Evolutionary conservation across 1,140 invertebrate genomes (phyloP).

Genomic region (Oryzaephilus surinamensis): DNA sequence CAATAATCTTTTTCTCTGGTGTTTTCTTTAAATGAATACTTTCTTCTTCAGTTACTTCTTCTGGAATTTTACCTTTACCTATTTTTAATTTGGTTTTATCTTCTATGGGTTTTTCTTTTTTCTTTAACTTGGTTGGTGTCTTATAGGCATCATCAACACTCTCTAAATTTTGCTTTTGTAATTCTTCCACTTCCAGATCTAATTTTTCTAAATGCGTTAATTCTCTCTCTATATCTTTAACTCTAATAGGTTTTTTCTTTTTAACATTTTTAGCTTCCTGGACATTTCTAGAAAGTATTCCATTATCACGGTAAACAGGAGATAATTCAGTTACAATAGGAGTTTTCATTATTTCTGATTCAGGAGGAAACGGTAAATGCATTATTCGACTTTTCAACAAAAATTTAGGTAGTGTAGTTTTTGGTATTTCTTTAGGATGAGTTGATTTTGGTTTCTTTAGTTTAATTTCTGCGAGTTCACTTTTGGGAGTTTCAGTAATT

Average conservation of each 20-base stretch:
- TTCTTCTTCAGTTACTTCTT: slow-evolving; percentile 5
- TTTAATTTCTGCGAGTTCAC: slow-evolving; percentile 34
- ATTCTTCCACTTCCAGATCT: slow-evolving; percentile 50
- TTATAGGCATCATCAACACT: slow-evolving; percentile 28
- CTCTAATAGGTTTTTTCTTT: slow-evolving; percentile 40
- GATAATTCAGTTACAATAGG: slow-evolving; percentile 41
- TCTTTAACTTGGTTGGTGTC: slow-evolving; percentile 19
- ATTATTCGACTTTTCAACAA: slow-evolving; percentile 52
- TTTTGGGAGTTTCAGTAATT: slow-evolving; percentile 10
- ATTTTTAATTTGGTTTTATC: slow-evolving; percentile 34
- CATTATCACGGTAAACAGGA: slow-evolving; percentile 46
- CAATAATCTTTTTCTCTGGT: slow-evolving; percentile 39
- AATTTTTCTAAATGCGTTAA: slow-evolving; percentile 60
- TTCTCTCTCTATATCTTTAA: slow-evolving; percentile 52
- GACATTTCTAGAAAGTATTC: slow-evolving; percentile 58
- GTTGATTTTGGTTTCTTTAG: slow-evolving; percentile 27
- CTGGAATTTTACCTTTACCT: slow-evolving; percentile 40
- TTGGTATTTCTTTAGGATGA: slow-evolving; percentile 29
- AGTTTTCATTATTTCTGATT: slow-evolving; percentile 33
- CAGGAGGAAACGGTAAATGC: slow-evolving; percentile 49
- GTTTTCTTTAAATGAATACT: slow-evolving; percentile 14
- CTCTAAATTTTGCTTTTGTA: slow-evolving; percentile 28
- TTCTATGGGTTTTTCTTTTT: slow-evolving; percentile 28
- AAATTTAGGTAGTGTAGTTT: slow-evolving; percentile 49
- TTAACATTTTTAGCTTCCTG: slow-evolving; percentile 55